Evolutionary conservation across 2,888 invertebrate species (phyloP).

Genomic region (Poecilobothrus nobilitatus): DNA sequence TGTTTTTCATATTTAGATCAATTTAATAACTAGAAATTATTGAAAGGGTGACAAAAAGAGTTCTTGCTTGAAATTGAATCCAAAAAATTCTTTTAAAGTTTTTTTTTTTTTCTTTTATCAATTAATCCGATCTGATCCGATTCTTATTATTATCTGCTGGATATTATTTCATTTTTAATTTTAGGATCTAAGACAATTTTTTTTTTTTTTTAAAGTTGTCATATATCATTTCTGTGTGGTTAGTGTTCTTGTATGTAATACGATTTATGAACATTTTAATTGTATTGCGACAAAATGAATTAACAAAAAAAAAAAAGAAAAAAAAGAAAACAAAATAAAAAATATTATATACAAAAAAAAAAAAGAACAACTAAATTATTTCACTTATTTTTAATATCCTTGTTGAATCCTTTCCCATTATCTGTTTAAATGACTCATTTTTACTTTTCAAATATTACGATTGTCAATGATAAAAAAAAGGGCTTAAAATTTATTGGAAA

Average conservation of each 20-base stretch:
- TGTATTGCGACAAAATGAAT: not conserved
- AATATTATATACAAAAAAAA: too few species aligned
- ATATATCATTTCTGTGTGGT: slow-evolving; percentile 6
- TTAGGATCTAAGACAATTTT: not conserved
- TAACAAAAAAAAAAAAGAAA: not conserved
- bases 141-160: not conserved
- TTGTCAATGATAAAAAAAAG: not conserved
- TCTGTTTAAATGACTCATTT: not conserved
- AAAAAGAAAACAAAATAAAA: not conserved
- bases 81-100: too few species aligned
- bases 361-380: too few species aligned
- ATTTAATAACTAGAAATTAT: not conserved
- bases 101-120: not conserved
- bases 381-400: not conserved
- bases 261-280: not conserved
- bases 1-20: too few species aligned
- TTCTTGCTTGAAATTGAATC: too few species aligned
- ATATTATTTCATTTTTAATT: not conserved
- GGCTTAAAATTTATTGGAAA: not conserved
- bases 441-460: not conserved
- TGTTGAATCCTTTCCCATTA: not conserved
- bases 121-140: not conserved
- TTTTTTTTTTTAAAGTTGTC: not conserved
- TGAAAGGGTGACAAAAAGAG: not conserved
- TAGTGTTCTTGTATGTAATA: not conserved